These are phyloP conservation scores for Drosophila mettleri DNA, from an alignment of 2,888 invertebrate genomes.

Conservation along the genomic window DNA sequence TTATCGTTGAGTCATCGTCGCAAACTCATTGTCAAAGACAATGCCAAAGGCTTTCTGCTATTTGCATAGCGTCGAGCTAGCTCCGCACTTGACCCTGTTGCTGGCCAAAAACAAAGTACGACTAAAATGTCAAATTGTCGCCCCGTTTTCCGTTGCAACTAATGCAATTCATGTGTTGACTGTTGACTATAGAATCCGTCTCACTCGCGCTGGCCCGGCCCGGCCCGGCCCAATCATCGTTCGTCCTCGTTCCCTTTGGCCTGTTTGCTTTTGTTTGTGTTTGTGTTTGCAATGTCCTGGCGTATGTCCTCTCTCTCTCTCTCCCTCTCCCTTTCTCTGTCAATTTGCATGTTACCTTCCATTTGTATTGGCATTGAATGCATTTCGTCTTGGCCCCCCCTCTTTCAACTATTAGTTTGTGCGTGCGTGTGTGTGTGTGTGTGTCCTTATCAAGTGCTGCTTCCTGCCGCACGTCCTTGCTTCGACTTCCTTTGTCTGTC, in stretches of 20 bases:
- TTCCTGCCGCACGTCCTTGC: slow-evolving; percentile 71
- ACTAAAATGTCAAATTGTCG: slow-evolving; percentile 61
- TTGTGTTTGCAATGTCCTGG: slow-evolving; percentile 68
- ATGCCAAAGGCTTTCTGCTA: slow-evolving; percentile 34
- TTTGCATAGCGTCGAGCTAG: slow-evolving; percentile 39
- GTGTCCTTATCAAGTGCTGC: slow-evolving; percentile 65
- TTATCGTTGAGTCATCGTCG: slow-evolving; percentile 67
- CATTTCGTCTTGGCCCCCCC: slow-evolving; percentile 27
- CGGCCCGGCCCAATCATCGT: background rate
- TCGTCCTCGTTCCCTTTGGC: slow-evolving; percentile 15
- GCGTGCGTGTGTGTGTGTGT: slow-evolving; percentile 36
- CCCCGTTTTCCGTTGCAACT: slow-evolving; percentile 56
- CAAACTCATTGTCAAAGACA: slow-evolving; percentile 41
- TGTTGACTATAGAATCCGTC: slow-evolving; percentile 23
- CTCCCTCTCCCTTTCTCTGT: slow-evolving; percentile 44
- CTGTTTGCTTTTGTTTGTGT: slow-evolving; percentile 56
- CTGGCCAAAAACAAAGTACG: slow-evolving; percentile 36
- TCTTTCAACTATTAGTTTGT: slow-evolving; percentile 44
- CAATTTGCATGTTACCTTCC: slow-evolving; percentile 78
- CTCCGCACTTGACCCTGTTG: slow-evolving; percentile 7
- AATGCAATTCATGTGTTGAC: slow-evolving; percentile 76
- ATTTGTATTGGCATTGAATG: slow-evolving; percentile 73
- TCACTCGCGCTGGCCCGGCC: no score
- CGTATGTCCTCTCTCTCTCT: slow-evolving; percentile 48
- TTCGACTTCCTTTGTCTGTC: slow-evolving; percentile 63